These are phyloP conservation scores for Sigmodon hispidus DNA, from an alignment of 2,113 vertebrate species.

Conservation along the genomic window DNA sequence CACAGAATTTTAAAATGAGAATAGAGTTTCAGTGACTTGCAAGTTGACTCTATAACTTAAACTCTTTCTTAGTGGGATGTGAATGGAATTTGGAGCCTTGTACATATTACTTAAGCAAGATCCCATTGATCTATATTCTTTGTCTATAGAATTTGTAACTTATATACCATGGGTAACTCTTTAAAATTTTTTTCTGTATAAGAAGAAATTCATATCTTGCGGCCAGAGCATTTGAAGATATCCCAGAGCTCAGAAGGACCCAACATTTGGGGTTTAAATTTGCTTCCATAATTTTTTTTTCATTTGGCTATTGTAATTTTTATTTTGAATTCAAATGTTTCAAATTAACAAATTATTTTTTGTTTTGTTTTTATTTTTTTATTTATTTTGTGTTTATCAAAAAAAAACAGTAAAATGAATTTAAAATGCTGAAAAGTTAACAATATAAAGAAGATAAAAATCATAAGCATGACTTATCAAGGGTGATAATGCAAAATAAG, in stretches of 20 bases:
- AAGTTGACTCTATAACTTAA: background rate
- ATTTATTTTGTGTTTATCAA: too few relatives aligned
- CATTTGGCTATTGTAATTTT: too few relatives aligned
- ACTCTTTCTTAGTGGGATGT: background rate
- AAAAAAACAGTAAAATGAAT: too few relatives aligned
- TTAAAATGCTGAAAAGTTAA: too few relatives aligned
- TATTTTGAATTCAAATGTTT: too few relatives aligned
- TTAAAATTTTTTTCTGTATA: constrained; percentile 17
- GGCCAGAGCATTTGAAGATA: background rate
- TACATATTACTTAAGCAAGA: background rate
- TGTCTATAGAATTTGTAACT: background rate
- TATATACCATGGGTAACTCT: background rate
- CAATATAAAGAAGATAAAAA: too few relatives aligned
- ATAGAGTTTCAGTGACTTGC: background rate
- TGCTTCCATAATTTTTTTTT: too few relatives aligned
- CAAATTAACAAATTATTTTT: too few relatives aligned
- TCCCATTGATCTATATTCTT: background rate
- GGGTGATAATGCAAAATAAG: too few relatives aligned
- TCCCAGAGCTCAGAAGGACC: background rate
- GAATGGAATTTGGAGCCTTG: background rate
- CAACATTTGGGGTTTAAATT: background rate
- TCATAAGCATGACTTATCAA: too few relatives aligned
- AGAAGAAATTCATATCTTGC: background rate
- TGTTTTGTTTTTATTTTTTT: too few relatives aligned
- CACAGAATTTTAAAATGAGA: constrained; percentile 23